Conservation (phyloP, 1,140 invertebrate species). For the Bombus vancouverensis region DNA sequence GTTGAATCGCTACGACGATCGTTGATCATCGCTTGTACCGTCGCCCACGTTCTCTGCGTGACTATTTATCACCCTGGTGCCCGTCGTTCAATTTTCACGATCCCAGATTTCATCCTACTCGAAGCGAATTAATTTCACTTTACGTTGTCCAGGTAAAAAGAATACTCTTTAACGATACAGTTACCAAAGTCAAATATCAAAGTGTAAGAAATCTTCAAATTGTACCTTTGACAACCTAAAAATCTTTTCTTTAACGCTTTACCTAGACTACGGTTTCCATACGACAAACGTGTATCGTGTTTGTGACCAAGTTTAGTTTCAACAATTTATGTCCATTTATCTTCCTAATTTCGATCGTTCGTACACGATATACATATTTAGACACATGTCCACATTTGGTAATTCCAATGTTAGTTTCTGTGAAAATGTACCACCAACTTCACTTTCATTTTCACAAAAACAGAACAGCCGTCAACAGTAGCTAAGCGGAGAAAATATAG, state of each 20-base stretch:
- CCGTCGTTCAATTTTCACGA: background rate
- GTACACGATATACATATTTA: background rate
- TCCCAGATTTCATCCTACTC: background rate
- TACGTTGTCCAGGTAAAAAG: background rate
- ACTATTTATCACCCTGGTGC: background rate
- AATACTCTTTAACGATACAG: background rate
- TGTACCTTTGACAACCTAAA: too few species aligned
- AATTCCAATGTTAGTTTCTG: background rate
- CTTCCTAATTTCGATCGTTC: background rate
- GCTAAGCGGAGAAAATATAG: constrained; percentile 4
- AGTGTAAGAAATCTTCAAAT: too few species aligned
- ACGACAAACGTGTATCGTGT: too few species aligned
- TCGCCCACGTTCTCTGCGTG: constrained; percentile 1
- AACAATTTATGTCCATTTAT: background rate
- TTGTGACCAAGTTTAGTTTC: too few species aligned
- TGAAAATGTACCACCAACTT: background rate
- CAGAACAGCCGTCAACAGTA: background rate
- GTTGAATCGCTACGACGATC: background rate
- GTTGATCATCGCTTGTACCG: background rate
- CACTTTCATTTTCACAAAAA: background rate
- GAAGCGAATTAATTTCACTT: background rate
- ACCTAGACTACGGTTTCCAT: too few species aligned
- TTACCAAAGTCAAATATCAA: background rate
- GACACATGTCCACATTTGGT: background rate
- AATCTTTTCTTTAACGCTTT: too few species aligned